Evolutionary conservation across 2,888 invertebrate species (phyloP), one percentile per base, ranked within the genome.

Genomic region (Mesoligia furuncula): DNA sequence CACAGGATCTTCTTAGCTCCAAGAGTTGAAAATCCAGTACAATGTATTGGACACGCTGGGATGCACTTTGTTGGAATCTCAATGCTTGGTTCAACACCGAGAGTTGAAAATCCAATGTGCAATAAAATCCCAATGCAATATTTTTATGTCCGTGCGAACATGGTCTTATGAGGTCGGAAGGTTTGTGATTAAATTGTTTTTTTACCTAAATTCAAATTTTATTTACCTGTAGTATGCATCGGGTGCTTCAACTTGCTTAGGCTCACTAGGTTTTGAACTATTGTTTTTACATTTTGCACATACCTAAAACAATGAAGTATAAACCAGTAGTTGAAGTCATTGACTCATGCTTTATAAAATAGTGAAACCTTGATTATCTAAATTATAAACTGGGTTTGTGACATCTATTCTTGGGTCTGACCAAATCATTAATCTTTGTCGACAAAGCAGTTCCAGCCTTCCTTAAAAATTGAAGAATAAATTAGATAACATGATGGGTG

Each of bases 201-300:
- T 73, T 39, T 11, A 64, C 20, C 17, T 13, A 15, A 48, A 42
- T 6, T 24, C 2, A 7, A 27, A 48, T 17, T 39, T n/a, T 31
- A 85, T 93, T 92, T 95, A 97, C 97, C 97, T 97, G 83, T 96
- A 95, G 92, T 97, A 97, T 71, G 96, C 96, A 91, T 97, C 97
- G 61, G 97, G 97, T 79, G 97, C 97, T 76, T 89, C 85, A 71
- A 92, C 76, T 54, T 82, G 78, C 69, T 86, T 88, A 59, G 90
- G 75, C 78, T 90, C 87, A 81, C 87, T 89, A 24, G 85, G 77
- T 75, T 89, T 88, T 61, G 84, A 65, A 36, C 78, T 75, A 80
- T 78, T 81, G 73, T 87, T 90, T 88, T 93, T 93, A 89, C 96
- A 96, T 91, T 95, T 96, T 24, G 83, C 75, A 90, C 96, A 96